A percentile compares a stretch with the other conserved stretches of the same genome.
Evolutionary conservation across 2,888 invertebrate species (phyloP).

Genomic region (Cistogaster globosa): DNA sequence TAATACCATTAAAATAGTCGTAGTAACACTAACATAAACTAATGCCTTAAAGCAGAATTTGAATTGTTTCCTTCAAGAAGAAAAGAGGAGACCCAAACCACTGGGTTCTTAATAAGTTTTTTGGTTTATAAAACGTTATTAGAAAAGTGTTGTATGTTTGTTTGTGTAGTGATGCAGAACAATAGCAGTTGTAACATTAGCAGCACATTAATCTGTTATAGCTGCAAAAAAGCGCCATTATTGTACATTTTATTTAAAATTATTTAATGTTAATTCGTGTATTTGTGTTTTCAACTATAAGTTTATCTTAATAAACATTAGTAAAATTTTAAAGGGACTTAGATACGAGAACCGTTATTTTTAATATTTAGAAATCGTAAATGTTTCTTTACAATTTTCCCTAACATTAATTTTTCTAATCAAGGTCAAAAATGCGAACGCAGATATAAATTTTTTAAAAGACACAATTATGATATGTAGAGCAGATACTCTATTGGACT

Average conservation of each 20-base stretch:
- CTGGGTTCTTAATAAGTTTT: conserved; percentile 22
- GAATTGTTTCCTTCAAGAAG: conserved; percentile 19
- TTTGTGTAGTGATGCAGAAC: conserved; percentile 4
- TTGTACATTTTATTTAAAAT: conserved; percentile 54
- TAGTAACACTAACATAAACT: conserved; percentile 67
- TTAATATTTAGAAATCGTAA: neutral
- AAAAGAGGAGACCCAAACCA: conserved; percentile 27
- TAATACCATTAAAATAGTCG: conserved; percentile 63
- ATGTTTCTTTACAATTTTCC: too few species aligned
- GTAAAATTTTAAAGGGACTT: conserved; percentile 63
- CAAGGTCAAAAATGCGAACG: too few species aligned
- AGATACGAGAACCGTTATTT: conserved; percentile 57
- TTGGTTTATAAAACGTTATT: conserved; percentile 6
- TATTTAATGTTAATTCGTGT: conserved; percentile 5
- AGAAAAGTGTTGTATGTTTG: neutral
- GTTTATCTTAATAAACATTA: conserved; percentile 40
- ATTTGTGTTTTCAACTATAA: conserved; percentile 21
- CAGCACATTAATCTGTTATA: conserved; percentile 62
- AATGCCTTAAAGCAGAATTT: conserved; percentile 60
- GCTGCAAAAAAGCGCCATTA: conserved; percentile 61
- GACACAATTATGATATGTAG: too few species aligned
- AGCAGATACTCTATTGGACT: too few species aligned
- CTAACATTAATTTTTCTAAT: too few species aligned
- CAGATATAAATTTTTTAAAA: too few species aligned
- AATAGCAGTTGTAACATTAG: conserved; percentile 33